Conservation (phyloP, 2,113 vertebrate genomes). For the Anarrhichthys ocellatus region DNA sequence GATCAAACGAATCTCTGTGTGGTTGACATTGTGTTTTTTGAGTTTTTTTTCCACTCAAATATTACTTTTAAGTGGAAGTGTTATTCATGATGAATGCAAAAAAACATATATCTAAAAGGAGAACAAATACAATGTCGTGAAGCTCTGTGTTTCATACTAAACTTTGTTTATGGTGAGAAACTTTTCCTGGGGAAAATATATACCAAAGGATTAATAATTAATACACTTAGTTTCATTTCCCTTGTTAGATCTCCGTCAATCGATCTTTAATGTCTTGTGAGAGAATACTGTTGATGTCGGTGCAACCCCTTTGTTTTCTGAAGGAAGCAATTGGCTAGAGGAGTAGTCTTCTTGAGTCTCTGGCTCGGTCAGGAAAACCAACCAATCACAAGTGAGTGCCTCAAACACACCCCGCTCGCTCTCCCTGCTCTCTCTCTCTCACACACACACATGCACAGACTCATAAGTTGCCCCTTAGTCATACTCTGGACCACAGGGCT, state of each 20-base stretch:
- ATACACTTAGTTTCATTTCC: too few species aligned
- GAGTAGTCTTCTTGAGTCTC: slow-evolving; percentile 43
- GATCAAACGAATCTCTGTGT: background rate
- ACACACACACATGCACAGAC: slow-evolving; percentile 26
- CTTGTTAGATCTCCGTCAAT: background rate
- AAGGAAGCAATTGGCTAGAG: slow-evolving; percentile 17
- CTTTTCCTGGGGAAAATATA: background rate
- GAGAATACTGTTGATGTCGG: background rate
- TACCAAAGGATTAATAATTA: background rate
- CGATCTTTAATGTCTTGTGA: background rate
- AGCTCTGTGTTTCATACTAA: background rate
- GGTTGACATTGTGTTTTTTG: background rate
- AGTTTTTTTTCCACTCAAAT: background rate
- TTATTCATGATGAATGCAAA: background rate
- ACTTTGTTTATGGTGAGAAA: background rate
- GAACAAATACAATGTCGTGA: background rate
- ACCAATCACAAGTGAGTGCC: slow-evolving; percentile 56
- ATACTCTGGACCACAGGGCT: slow-evolving; percentile 32
- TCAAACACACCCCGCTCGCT: slow-evolving; percentile 50
- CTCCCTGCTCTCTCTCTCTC: slow-evolving; percentile 24
- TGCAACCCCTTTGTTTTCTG: slow-evolving; percentile 3
- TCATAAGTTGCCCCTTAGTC: slow-evolving; percentile 58
- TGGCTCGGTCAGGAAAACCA: slow-evolving; percentile 11
- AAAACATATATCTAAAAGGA: background rate
- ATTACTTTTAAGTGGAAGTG: background rate